Conservation (phyloP, 2,113 vertebrate species). For the Pomatorhinus ruficollis region DNA sequence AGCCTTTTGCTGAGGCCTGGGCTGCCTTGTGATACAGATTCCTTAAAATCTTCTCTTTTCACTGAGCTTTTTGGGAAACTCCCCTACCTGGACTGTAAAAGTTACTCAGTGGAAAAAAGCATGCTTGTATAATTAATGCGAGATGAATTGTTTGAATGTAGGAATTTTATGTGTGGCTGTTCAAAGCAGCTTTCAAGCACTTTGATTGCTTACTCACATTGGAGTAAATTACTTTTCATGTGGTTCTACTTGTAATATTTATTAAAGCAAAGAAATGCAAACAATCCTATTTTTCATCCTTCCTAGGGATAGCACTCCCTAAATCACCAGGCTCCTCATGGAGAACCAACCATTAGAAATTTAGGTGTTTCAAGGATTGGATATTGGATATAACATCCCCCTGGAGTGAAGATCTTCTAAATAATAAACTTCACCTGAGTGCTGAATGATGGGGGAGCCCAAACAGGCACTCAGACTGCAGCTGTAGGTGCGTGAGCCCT, state of each 20-base stretch:
- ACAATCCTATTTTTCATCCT: not conserved
- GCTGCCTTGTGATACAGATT: not conserved
- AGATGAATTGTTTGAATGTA: not conserved
- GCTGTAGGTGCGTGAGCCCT: not conserved
- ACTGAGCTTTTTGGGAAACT: not conserved
- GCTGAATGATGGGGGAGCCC: not conserved
- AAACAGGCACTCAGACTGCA: rapidly evolving
- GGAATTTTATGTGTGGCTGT: not conserved
- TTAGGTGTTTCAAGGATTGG: not conserved
- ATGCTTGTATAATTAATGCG: not conserved
- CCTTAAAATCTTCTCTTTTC: not conserved
- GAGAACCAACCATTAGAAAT: not conserved
- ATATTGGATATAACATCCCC: not conserved
- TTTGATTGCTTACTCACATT: not conserved
- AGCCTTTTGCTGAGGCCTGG: not conserved
- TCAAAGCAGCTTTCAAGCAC: not conserved
- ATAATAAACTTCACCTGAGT: not conserved
- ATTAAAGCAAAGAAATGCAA: not conserved
- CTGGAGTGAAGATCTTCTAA: not conserved
- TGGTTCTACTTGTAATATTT: not conserved
- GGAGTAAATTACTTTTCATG: not conserved
- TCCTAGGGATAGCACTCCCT: not conserved
- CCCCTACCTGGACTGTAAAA: not conserved
- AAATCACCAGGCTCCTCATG: not conserved
- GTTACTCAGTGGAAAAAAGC: not conserved